Evolutionary conservation across 2,888 invertebrate genomes (phyloP).

Genomic region (Encarsia formosa): DNA sequence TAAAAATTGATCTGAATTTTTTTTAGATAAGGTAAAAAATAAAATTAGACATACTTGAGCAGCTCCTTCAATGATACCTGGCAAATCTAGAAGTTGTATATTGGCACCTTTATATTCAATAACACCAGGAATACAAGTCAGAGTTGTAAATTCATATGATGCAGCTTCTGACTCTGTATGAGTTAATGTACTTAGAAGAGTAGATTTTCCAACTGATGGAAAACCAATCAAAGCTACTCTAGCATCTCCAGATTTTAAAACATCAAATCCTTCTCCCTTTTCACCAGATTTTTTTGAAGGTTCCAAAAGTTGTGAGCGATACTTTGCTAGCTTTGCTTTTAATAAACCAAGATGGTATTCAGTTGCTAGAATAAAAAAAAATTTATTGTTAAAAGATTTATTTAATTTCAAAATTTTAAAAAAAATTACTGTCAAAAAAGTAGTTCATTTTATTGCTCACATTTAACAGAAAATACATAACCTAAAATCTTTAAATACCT

Average conservation of each 20-base stretch:
- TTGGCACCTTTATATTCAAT: conserved; percentile 98
- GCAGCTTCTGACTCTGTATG: conserved; percentile 96
- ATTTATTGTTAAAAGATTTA: neutral
- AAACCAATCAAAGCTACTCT: conserved; percentile 97
- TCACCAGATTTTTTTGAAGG: conserved; percentile 91
- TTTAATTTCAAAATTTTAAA: neutral
- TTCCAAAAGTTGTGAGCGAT: conserved; percentile 89
- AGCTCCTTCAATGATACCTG: conserved; percentile 99
- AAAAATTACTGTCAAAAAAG: neutral
- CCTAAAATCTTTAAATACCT: conserved; percentile 58
- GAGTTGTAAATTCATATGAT: conserved; percentile 96
- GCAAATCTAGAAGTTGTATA: conserved; percentile 95
- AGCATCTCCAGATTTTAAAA: conserved; percentile 98
- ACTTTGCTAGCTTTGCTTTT: conserved; percentile 95
- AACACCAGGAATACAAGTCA: conserved; percentile 98
- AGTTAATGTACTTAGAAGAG: conserved; percentile 89
- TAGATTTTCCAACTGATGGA: conserved; percentile 98
- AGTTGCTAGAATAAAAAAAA: conserved; percentile 67
- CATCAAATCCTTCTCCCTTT: conserved; percentile 98
- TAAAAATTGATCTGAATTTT: too few species aligned
- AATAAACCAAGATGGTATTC: conserved; percentile 97
- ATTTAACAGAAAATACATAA: too few species aligned
- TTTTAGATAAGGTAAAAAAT: too few species aligned
- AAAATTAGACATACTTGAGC: conserved; percentile 61
- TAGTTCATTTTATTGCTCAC: neutral